Base-by-base conservation (phyloP, 2,888 invertebrate species). In the Acleris sparsana region DNA sequence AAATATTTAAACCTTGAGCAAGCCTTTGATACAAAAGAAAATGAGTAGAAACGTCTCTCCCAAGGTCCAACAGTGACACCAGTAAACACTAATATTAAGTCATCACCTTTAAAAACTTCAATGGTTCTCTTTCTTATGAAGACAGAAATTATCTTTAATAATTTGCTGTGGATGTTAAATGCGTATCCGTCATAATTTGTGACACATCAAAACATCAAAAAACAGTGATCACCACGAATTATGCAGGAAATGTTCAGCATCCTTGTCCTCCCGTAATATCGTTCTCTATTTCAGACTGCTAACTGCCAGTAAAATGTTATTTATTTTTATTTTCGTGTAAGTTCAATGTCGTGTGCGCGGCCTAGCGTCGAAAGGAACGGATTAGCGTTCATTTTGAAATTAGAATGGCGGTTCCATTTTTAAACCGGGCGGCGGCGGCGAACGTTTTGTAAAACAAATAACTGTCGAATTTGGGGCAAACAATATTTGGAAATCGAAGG, bases 301-400 rank as follows among this genome's bases (percentile, higher is more conserved):
- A 56, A 63, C 49, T 20, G 51, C 46, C 65, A 66, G 61, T 66
- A 33, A 55, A 65, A 46, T 60, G 61, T 71, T 70, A 76, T 70
- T 75, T 76, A 76, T 72, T 79, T 78, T 74, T 79, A 80, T 78
- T 80, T 82, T 78, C 73, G 80, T 77, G 71, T 83, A 86, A 86
- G 86, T 86, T 89, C 88, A 89, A 87, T 88, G 87, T 84, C 87
- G 63, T 55, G 56, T 57, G 22, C 58, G 62, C 61, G 69, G 60
- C 70, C 71, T 69, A 69, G 70, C 70, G 65, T 52, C 53, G 39
- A 44, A 39, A 39, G 44, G 9, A 51, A 46, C 57, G 62, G 57
- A 53, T 53, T 46, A 56, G 16, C 49, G 48, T 59, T 48, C 52
- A 48, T 60, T 60, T 64, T 51, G 49, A 52, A 62, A 53, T 61